phyloP scores from a whole-genome alignment of 2,113 vertebrate species.

The Prolemur simus region DNA sequence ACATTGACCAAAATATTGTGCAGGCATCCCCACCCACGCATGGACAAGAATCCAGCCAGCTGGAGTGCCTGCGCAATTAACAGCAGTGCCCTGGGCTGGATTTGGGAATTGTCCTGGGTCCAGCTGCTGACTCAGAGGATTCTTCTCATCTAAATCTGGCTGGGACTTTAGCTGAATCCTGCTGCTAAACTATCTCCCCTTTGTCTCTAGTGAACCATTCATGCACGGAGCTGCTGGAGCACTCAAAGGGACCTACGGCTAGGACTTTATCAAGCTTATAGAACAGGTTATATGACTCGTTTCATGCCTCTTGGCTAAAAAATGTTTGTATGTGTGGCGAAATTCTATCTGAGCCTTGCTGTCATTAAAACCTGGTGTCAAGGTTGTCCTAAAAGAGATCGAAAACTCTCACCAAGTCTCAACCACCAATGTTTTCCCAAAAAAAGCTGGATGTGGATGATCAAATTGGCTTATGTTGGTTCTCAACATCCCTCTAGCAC shows the following conservation, averaged over 20 bases:
- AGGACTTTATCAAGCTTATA: not conserved
- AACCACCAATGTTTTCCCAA: not conserved
- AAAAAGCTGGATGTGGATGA: not conserved
- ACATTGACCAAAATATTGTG: not conserved
- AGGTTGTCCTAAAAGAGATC: not conserved
- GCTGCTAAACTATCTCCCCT: conserved; percentile 4
- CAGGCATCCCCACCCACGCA: not conserved
- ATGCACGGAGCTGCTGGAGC: not conserved
- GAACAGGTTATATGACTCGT: not conserved
- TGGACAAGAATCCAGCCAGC: not conserved
- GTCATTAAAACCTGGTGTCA: not conserved
- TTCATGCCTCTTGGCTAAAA: not conserved
- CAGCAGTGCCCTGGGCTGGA: not conserved
- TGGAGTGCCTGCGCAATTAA: not conserved
- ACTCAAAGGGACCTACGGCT: not conserved
- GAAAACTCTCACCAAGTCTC: not conserved
- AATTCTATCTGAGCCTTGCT: not conserved
- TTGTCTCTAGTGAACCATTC: not conserved
- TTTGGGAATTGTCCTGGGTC: conserved; percentile 38
- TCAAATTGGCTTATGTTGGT: not conserved
- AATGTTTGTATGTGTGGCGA: not conserved
- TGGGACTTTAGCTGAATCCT: conserved; percentile 4
- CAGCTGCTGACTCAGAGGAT: conserved; percentile 45
- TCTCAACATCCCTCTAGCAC: not conserved
- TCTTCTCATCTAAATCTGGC: conserved; percentile 23